phyloP scores from a whole-genome alignment of 2,113 vertebrate species.

The Athene noctua region DNA sequence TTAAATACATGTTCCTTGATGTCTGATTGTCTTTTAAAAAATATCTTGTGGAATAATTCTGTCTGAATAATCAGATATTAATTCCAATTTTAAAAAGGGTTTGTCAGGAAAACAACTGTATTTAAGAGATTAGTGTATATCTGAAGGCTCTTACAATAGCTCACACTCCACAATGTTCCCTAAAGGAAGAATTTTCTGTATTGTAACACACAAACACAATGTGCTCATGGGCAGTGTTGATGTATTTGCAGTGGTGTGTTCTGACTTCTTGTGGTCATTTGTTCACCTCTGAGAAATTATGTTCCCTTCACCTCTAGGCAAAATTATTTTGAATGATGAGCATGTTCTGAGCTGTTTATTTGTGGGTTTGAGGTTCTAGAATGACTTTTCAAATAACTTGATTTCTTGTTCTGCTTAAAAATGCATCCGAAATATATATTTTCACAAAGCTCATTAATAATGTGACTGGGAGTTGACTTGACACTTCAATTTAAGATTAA shows the following conservation, averaged over 20 bases:
- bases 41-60: neutral
- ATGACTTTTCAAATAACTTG: neutral
- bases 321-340: neutral
- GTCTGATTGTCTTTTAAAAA: neutral
- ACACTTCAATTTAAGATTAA: neutral
- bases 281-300: neutral
- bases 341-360: neutral
- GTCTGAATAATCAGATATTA: neutral
- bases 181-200: neutral
- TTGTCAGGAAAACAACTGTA: neutral
- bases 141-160: neutral
- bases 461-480: neutral
- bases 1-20: neutral
- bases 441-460: neutral
- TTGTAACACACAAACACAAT: no score
- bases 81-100: neutral
- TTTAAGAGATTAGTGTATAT: neutral
- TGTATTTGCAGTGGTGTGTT: no score
- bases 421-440: neutral
- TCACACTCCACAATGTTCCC: neutral
- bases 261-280: neutral
- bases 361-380: neutral
- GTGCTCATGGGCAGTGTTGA: neutral
- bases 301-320: neutral
- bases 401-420: neutral